Evolutionary conservation across 2,113 vertebrate genomes (phyloP), one percentile per base, ranked within the genome.

Genomic region (Hippocampus comes): DNA sequence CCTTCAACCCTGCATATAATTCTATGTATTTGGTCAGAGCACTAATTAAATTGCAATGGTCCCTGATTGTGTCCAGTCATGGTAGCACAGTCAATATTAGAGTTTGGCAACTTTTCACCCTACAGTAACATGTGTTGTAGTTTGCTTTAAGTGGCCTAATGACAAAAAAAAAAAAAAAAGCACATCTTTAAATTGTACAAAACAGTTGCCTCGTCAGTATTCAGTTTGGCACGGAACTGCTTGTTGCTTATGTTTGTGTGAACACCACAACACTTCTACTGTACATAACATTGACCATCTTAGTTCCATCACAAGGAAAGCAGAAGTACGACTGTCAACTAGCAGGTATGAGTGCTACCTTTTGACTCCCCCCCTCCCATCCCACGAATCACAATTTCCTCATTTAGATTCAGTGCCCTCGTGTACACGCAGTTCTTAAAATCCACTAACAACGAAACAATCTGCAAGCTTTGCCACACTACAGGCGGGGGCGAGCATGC

Each of bases 181-280:
- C n/a, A 74, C 70, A 67, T 63, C 42, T 63, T 73, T 34, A 65
- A 76, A 61, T 89, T 87, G 17, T 78, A 92, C 90, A 92, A 93
- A 93, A 93, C 48, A 86, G 20, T 90, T 92, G 91, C 84, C 77
- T 86, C 70, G 71, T 79, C 34, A 2, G 64, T 9, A 72, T 71
- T 53, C 61, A 69, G n/a, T 89, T 91, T 91, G 89, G 89, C 89
- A 91, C 89, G 80, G 64, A 78, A 84, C 69, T 51, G 60, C 85
- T 86, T 83, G 76, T 80, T 86, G 74, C 88, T 80, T 78, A 0
- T 67, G 51, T 68, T 72, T 77, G 42, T 2, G 6, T 80, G 5
- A 12, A 82, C 79, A 70, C 78, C 85, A 83, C 77, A 81, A 81
- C 55, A 77, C 68, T 71, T 75, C 71, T 81, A 84, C 76, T 82